A percentile compares a stretch with the other conserved stretches of the same genome.
Evolutionary conservation across 2,113 vertebrate genomes (phyloP).

Genomic region (Nerophis ophidion): DNA sequence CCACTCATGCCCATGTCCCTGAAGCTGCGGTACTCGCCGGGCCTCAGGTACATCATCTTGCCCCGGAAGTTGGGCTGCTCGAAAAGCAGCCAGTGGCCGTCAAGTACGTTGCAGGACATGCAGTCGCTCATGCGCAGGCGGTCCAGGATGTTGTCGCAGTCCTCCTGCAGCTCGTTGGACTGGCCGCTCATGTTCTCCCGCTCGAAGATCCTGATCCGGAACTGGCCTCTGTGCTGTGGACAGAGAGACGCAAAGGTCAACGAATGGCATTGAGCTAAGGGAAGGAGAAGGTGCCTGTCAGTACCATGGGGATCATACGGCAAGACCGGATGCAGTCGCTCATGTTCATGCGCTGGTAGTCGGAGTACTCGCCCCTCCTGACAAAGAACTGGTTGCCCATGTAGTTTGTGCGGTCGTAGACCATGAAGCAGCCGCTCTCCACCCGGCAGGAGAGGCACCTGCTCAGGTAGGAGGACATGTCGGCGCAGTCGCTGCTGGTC

Average conservation of each 20-base stretch:
- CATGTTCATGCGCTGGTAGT: slow-evolving; percentile 70
- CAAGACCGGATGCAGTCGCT: slow-evolving; percentile 69
- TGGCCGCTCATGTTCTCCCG: slow-evolving; percentile 68
- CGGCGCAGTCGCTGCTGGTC: slow-evolving; percentile 64
- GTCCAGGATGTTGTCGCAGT: slow-evolving; percentile 70
- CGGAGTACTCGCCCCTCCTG: slow-evolving; percentile 67
- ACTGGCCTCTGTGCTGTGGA: slow-evolving; percentile 65
- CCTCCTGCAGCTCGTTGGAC: slow-evolving; percentile 62
- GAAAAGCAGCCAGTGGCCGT: slow-evolving; percentile 76
- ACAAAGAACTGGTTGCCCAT: slow-evolving; percentile 67
- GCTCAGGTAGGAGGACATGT: slow-evolving; percentile 69
- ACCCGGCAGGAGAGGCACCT: slow-evolving; percentile 68
- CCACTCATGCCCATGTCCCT: slow-evolving; percentile 51
- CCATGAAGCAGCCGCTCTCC: slow-evolving; percentile 74
- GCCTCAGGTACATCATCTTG: slow-evolving; percentile 68
- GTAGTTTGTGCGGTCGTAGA: slow-evolving; percentile 64
- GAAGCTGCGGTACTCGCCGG: slow-evolving; percentile 71
- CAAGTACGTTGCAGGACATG: slow-evolving; percentile 71
- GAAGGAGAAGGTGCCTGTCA: not conserved
- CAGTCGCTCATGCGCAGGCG: slow-evolving; percentile 66
- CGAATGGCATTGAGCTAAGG: not conserved
- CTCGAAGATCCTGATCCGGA: slow-evolving; percentile 72
- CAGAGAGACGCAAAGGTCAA: not conserved
- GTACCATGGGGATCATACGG: slow-evolving; percentile 72
- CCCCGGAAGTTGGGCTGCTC: slow-evolving; percentile 72